Percentiles rank a stretch among this genome's conserved stretches.
phyloP scores from a whole-genome alignment of 2,797 vertebrate species.

The Pseudochirops cupreus region DNA sequence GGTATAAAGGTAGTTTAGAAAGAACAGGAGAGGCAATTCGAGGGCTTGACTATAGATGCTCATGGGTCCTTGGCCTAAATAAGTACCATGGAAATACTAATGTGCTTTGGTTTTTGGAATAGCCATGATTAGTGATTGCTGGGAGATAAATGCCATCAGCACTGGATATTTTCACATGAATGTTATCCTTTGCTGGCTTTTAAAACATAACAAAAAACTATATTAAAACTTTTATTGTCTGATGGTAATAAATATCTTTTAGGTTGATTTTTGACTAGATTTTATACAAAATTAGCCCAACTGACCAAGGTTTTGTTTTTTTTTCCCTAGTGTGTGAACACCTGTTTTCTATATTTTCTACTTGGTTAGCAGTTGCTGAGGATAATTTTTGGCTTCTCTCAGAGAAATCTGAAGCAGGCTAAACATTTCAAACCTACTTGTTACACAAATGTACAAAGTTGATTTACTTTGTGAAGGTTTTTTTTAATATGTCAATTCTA shows the following conservation, averaged over 20 bases:
- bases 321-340: background rate
- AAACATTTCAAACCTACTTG: slow-evolving; percentile 78
- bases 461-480: slow-evolving; percentile 75
- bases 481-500: slow-evolving; percentile 77
- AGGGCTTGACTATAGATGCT: slow-evolving; percentile 20
- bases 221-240: slow-evolving; percentile 40
- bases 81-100: background rate
- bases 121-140: slow-evolving; percentile 44
- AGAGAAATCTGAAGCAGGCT: slow-evolving; percentile 78
- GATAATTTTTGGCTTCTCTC: slow-evolving; percentile 74
- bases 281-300: background rate
- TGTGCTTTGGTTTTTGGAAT: slow-evolving; percentile 30
- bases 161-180: background rate
- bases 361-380: background rate
- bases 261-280: background rate
- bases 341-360: slow-evolving; percentile 1
- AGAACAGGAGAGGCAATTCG: slow-evolving; percentile 31
- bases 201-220: background rate
- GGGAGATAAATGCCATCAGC: slow-evolving; percentile 41
- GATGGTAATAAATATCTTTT: background rate
- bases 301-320: background rate
- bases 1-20: background rate
- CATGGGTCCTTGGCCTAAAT: background rate
- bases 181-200: background rate
- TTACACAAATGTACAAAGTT: slow-evolving; percentile 55